Evolutionary conservation across 2,797 vertebrate genomes (phyloP).

Genomic region (Phalloptychus januarius): DNA sequence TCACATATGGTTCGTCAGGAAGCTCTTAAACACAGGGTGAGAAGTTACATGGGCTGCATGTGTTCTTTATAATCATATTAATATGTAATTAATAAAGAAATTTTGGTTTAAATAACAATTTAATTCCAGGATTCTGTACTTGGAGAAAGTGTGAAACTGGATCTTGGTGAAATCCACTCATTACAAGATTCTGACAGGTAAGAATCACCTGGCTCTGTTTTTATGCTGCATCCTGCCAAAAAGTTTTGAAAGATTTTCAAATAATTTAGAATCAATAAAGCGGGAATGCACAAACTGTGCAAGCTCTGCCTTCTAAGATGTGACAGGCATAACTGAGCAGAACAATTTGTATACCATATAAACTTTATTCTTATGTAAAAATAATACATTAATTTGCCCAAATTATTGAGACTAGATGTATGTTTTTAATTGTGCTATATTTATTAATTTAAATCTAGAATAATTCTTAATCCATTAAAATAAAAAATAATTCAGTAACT

Average conservation of each 20-base stretch:
- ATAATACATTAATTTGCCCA: not conserved
- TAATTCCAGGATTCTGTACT: conserved; percentile 62
- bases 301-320: not conserved
- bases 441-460: not conserved
- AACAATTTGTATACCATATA: not conserved
- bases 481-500: not conserved
- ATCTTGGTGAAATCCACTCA: conserved; percentile 60
- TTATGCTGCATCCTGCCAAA: not conserved
- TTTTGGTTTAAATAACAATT: not conserved
- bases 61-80: not conserved
- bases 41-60: not conserved
- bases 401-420: not conserved
- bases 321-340: not conserved
- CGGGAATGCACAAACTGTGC: not conserved
- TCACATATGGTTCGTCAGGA: conserved; percentile 95
- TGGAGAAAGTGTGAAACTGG: conserved; percentile 66
- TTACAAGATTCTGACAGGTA: conserved; percentile 66
- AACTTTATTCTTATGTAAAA: not conserved
- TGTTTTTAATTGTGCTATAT: not conserved
- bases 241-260: not conserved
- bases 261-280: not conserved
- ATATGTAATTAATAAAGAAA: not conserved
- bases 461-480: not conserved
- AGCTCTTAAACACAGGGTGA: conserved; percentile 90
- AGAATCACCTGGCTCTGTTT: conserved; percentile 7